A percentile compares a stretch with the other conserved stretches of the same genome.
Evolutionary conservation across 2,797 vertebrate genomes (phyloP).

Genomic region (Phrynocephalus vlangalii): DNA sequence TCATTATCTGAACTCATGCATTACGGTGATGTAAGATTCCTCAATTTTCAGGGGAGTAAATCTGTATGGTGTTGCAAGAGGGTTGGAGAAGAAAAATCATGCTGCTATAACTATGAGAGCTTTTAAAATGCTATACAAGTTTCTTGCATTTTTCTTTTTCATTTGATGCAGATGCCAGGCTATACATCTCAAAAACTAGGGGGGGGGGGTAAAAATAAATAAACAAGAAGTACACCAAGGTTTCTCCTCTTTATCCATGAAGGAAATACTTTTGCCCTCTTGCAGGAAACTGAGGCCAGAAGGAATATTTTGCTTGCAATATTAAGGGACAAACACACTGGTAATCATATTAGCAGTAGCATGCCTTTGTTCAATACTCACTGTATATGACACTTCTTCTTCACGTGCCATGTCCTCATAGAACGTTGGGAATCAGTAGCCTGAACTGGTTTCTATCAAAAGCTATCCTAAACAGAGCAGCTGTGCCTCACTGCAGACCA

Average conservation of each 20-base stretch:
- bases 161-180: not conserved
- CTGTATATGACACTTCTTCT: not conserved
- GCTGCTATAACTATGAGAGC: not conserved
- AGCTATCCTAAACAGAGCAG: no score
- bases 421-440: no score
- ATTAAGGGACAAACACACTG: not conserved
- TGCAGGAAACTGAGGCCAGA: not conserved
- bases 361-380: not conserved
- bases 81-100: not conserved
- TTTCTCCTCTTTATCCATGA: not conserved
- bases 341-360: not conserved
- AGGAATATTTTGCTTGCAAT: not conserved
- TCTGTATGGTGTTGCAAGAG: not conserved
- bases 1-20: not conserved
- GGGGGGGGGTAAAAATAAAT: not conserved
- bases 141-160: not conserved
- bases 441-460: no score
- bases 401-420: no score
- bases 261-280: not conserved
- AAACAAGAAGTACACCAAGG: not conserved
- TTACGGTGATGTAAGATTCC: not conserved
- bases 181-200: not conserved
- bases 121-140: not conserved
- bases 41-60: not conserved
- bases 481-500: no score